phyloP scores from a whole-genome alignment of 2,888 invertebrate species.

The Beris chalybata region DNA sequence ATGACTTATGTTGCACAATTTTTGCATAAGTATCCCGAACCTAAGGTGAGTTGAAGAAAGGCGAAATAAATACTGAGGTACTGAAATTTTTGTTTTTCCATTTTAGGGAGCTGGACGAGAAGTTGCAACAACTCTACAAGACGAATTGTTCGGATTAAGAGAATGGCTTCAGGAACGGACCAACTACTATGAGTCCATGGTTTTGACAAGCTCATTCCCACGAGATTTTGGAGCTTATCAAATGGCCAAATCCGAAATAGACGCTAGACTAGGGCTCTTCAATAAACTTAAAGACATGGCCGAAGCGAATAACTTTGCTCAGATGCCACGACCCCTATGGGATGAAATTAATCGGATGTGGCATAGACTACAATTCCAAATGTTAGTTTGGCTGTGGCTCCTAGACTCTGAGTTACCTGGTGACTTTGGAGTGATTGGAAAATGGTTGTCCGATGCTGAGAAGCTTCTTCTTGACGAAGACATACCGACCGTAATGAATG shows the following conservation, averaged over 20 bases:
- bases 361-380: conserved; percentile 76
- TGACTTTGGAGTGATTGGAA: conserved; percentile 81
- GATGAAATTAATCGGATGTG: conserved; percentile 77
- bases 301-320: conserved; percentile 76
- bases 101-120: conserved; percentile 68
- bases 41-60: conserved; percentile 60
- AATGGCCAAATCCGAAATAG: conserved; percentile 75
- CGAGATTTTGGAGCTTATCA: conserved; percentile 80
- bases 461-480: conserved; percentile 78
- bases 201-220: conserved; percentile 73
- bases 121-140: conserved; percentile 76
- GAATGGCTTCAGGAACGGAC: conserved; percentile 82
- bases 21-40: conserved; percentile 91
- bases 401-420: conserved; percentile 84
- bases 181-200: conserved; percentile 74
- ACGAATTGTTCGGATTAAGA: conserved; percentile 77
- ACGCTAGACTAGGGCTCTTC: conserved; percentile 71
- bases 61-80: not conserved
- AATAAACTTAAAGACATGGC: conserved; percentile 78
- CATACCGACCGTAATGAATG: conserved; percentile 81
- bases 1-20: conserved; percentile 99
- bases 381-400: conserved; percentile 86
- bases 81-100: not conserved
- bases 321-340: conserved; percentile 86
- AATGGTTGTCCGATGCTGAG: conserved; percentile 90